Evolutionary conservation across 2,888 invertebrate genomes (phyloP), one percentile per base, ranked within the genome.

Genomic region (Desoria tigrina): DNA sequence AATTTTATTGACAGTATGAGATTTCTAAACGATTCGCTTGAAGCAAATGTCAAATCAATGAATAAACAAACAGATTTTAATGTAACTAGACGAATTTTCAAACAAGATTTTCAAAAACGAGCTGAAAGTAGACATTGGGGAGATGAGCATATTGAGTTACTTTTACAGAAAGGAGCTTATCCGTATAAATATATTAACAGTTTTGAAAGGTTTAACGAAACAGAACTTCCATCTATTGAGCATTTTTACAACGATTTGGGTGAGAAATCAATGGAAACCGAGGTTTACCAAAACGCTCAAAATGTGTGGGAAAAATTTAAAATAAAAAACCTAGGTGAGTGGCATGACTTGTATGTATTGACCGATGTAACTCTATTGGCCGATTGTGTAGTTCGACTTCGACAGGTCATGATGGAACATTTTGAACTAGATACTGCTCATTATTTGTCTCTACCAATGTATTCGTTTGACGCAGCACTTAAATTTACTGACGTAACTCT

Each of bases 141-240:
- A 32, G 32, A 32, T 32, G 32, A 32, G 11, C 4, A 11, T 4
- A 32, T 32, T 7, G 32, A 32, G 4, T 32, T 32, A 11, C 32
- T 73, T 0, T 50, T 59, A 3, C 49, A 49, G 28, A 74, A 74
- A 60, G 69, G 66, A 0, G 63, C 64, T 9, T 74, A 68, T 24
- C 70, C 70, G 1, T 74, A 74, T 26, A 24, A 58, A 3, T 73
- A 69, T 45, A 68, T 74, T 57, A 45, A 62, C 37, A 23, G 27
- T 6, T 64, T 61, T 28, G 59, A 56, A 1, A 63, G 55, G 23
- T 73, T 72, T 53, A 18, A 66, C 6, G 66, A 65, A 32, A 63
- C 55, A 0, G 0, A 18, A 14, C 27, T 75, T 0, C 74, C 73
- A 24, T 18, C 45, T 0, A 64, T 21, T 1, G 51, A 49, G 27